A percentile compares a stretch with the other conserved stretches of the same genome.
These are phyloP conservation scores for Gibbula magus DNA, from an alignment of 2,888 invertebrate genomes.

Conservation along the genomic window DNA sequence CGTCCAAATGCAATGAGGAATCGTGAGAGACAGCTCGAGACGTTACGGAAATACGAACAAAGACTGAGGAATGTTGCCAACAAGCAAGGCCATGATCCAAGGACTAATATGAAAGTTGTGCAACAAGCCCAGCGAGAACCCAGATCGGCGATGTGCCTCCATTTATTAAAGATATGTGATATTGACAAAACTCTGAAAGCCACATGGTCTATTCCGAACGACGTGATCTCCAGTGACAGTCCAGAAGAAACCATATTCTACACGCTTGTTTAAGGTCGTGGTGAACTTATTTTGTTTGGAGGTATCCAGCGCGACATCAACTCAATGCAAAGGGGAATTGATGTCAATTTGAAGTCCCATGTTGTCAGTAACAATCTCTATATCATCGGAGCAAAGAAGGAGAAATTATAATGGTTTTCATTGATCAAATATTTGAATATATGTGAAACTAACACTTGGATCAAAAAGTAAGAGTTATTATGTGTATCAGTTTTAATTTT, in stretches of 20 bases:
- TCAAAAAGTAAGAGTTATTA: too few relatives aligned
- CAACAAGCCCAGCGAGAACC: conserved; percentile 7
- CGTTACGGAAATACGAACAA: conserved; percentile 82
- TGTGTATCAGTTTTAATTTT: too few relatives aligned
- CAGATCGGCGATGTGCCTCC: conserved; percentile 84
- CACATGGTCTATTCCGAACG: conserved; percentile 69
- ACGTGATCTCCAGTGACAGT: conserved; percentile 58
- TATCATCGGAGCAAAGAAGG: conserved; percentile 34
- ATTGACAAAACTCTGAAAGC: conserved; percentile 77
- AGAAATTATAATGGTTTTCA: not conserved
- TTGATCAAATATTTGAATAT: too few relatives aligned
- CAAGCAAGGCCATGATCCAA: conserved; percentile 24
- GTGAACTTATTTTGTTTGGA: conserved; percentile 96
- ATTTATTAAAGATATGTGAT: conserved; percentile 87
- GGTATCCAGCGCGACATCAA: conserved; percentile 81
- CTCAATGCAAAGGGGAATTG: conserved; percentile 64
- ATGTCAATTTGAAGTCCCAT: conserved; percentile 48
- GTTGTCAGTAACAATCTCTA: conserved; percentile 59
- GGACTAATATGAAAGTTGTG: not conserved
- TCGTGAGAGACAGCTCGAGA: conserved; percentile 81
- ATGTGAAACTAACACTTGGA: too few relatives aligned
- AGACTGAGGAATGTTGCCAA: conserved; percentile 61
- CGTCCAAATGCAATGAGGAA: conserved; percentile 76
- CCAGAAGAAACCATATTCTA: conserved; percentile 94
- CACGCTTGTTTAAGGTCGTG: conserved; percentile 90